phyloP scores from a whole-genome alignment of 2,113 vertebrate species.

The Melierax canorus region DNA sequence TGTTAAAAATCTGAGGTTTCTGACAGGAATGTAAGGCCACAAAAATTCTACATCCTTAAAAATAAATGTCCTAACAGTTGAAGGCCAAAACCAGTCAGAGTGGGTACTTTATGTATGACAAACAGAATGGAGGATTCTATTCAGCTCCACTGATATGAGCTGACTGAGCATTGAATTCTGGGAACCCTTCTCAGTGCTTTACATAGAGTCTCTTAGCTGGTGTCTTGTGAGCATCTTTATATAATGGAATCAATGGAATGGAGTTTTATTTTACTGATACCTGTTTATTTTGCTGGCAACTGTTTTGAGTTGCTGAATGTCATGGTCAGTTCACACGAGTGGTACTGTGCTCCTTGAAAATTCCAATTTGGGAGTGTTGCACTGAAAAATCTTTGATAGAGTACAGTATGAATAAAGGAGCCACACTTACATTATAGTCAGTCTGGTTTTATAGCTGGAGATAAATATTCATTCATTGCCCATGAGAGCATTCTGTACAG shows the following conservation, averaged over 20 bases:
- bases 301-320: neutral
- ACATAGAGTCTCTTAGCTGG: neutral
- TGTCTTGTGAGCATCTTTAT: neutral
- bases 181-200: neutral
- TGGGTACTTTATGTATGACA: neutral
- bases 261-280: neutral
- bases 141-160: neutral
- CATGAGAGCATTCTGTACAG: neutral
- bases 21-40: slow-evolving; percentile 8
- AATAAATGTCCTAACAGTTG: neutral
- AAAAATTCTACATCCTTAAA: slow-evolving; percentile 26
- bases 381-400: neutral
- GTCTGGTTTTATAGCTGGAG: neutral
- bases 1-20: slow-evolving; percentile 19
- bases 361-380: neutral
- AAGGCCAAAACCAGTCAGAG: neutral
- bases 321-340: neutral
- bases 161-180: neutral
- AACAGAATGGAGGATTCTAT: neutral
- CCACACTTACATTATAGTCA: neutral
- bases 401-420: neutral
- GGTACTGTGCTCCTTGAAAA: neutral
- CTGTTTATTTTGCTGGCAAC: neutral
- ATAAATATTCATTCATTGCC: neutral
- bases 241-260: neutral